These are phyloP conservation scores for Mamestra brassicae DNA, from an alignment of 2,888 invertebrate species.

Conservation along the genomic window DNA sequence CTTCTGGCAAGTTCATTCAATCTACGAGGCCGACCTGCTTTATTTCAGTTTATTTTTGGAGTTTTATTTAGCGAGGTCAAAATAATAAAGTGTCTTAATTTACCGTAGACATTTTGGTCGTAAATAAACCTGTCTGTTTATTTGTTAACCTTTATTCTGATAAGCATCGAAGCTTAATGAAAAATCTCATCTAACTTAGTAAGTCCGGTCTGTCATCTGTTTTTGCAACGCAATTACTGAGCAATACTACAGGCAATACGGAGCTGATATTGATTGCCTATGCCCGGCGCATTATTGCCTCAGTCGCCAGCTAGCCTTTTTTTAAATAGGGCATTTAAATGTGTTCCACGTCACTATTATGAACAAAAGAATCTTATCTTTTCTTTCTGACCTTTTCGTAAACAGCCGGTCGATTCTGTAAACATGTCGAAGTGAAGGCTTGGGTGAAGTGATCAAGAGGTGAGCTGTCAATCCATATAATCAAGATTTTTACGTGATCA, in stretches of 20 bases:
- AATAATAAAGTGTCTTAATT: neutral
- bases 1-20: slow-evolving; percentile 8
- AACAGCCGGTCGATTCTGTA: too few relatives aligned
- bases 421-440: too few relatives aligned
- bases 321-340: neutral
- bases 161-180: neutral
- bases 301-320: neutral
- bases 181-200: slow-evolving; percentile 27
- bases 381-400: too few relatives aligned
- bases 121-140: neutral
- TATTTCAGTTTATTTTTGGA: slow-evolving; percentile 7
- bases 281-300: neutral
- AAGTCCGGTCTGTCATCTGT: slow-evolving; percentile 9
- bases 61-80: neutral
- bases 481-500: too few relatives aligned
- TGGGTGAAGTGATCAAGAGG: too few relatives aligned
- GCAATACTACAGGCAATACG: slow-evolving; percentile 13
- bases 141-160: slow-evolving; percentile 2
- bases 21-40: neutral
- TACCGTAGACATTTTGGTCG: neutral
- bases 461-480: too few relatives aligned
- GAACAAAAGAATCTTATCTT: too few relatives aligned
- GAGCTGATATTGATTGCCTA: slow-evolving; percentile 21
- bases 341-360: neutral
- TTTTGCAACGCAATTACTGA: slow-evolving; percentile 36